Evolutionary conservation across 2,888 invertebrate genomes (phyloP).

Genomic region (Tolmerus cingulatus): DNA sequence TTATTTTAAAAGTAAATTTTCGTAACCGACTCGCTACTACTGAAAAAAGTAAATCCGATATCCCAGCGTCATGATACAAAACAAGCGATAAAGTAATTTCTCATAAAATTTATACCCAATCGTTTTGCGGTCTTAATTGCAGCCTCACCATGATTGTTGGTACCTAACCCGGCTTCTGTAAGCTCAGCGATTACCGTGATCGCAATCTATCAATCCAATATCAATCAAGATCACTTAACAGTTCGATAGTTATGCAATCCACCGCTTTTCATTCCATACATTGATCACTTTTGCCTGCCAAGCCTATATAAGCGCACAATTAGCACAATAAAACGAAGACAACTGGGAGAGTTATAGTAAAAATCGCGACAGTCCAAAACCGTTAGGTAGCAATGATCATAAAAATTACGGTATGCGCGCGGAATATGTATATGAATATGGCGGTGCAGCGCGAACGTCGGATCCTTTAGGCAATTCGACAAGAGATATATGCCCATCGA

Average conservation of each 20-base stretch:
- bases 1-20: neutral
- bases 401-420: conserved; percentile 23
- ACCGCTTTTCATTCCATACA: neutral
- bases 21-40: neutral
- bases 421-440: conserved; percentile 15
- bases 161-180: neutral
- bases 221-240: conserved; percentile 22
- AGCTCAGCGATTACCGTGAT: neutral
- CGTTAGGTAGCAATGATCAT: conserved; percentile 25
- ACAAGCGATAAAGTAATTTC: neutral
- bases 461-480: conserved; percentile 32
- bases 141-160: neutral
- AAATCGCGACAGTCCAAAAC: conserved; percentile 21
- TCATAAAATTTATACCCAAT: neutral
- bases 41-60: neutral
- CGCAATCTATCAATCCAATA: conserved; percentile 23
- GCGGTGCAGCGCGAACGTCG: neutral
- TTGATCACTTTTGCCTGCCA: conserved; percentile 19
- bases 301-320: conserved; percentile 37
- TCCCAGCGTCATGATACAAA: neutral
- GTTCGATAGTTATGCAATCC: conserved; percentile 14
- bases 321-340: conserved; percentile 2
- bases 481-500: conserved; percentile 12
- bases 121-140: neutral
- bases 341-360: neutral